These are phyloP conservation scores for Dolichoris vasculosae DNA, from an alignment of 1,140 invertebrate species.

Conservation along the genomic window DNA sequence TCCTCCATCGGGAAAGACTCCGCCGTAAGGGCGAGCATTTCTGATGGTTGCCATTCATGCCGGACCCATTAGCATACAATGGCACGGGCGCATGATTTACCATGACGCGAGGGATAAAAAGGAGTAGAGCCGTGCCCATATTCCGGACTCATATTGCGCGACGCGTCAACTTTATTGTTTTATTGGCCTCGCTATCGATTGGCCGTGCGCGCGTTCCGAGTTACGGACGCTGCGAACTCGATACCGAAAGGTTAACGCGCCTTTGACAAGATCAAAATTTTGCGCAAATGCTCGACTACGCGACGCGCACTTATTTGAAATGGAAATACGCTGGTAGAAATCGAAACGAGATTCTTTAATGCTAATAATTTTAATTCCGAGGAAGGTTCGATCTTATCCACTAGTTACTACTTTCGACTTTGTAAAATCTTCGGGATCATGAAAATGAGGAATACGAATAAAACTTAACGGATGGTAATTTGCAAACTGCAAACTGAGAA, in stretches of 20 bases:
- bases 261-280: neutral
- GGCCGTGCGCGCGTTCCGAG: neutral
- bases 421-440: neutral
- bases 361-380: neutral
- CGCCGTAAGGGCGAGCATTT: neutral
- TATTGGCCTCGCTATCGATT: neutral
- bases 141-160: neutral
- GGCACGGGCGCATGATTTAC: neutral
- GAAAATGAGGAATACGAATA: neutral
- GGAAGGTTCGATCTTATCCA: neutral
- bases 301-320: neutral
- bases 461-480: too few relatives aligned
- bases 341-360: neutral
- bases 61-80: conserved; percentile 7
- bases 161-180: neutral
- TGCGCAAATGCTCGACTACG: neutral
- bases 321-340: neutral
- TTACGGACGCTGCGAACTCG: neutral
- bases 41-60: neutral
- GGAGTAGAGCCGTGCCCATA: neutral
- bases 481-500: too few relatives aligned
- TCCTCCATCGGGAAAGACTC: neutral
- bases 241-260: neutral
- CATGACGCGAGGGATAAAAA: neutral
- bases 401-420: neutral